Evolutionary conservation across 2,113 vertebrate species (phyloP), one percentile per base, ranked within the genome.

Genomic region (Nanorana parkeri): DNA sequence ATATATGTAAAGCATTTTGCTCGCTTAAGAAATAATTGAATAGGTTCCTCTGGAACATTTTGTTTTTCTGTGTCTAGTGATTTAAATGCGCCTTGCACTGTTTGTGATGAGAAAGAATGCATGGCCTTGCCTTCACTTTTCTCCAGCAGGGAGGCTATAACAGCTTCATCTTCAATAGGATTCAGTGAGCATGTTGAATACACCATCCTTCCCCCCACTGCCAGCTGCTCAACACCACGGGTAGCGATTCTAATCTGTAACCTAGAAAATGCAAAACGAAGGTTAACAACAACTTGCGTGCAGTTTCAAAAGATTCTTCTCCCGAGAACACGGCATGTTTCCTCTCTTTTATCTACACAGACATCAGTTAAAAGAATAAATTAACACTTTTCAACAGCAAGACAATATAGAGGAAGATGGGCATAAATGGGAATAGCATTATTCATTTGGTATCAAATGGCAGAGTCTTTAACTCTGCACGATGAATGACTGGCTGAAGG

Each of bases 141-240:
- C 63, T 98, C 97, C 90, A 99, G 92, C 72, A 99, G 89, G 13
- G 97, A 91, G 0, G 95, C 94, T 0, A 99, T 96, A 66, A 99
- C 95, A 0, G 98, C 97, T 88, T 99, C 97, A n/a, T 99, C 96
- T 87, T 99, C 98, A 0, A 99, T 81, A 15, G 98, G 98, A 90
- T 99, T 99, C 84, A 99, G 90, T 0, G 97, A 99, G 64, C 97
- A 99, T 0, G 97, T 99, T 52, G 97, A 99, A 83, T 99, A 99
- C 0, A 99, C 98, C 97, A 99, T 98, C 83, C 96, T 92, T 2
- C 98, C 98, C 0, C 97, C 97, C 60, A 96, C 95, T 0, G 96
- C 95, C 87, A 99, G 93, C 92, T 98, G 97, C 63, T 99, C 98
- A 0, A 96, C 95, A 0, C 97, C 98, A 10, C 97, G 96, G 1